A percentile compares a stretch with the other conserved stretches of the same genome.
These are phyloP conservation scores for Mythimna ferrago DNA, from an alignment of 2,888 invertebrate genomes.

Conservation along the genomic window DNA sequence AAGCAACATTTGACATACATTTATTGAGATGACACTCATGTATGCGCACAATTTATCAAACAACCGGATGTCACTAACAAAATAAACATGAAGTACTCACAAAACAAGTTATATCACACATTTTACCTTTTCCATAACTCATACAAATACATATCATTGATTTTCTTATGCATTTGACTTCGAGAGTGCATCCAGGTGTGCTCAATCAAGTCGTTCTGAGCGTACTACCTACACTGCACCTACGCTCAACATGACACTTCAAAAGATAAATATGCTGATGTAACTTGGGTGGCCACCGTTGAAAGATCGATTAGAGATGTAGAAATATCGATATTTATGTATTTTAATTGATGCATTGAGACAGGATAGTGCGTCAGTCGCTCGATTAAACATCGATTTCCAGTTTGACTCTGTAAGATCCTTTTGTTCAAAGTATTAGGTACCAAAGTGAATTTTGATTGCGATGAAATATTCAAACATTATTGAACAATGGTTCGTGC, in stretches of 20 bases:
- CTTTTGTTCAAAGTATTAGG: conserved; percentile 38
- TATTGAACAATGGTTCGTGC: conserved; percentile 24
- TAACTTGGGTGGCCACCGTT: conserved; percentile 54
- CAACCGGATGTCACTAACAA: conserved; percentile 66
- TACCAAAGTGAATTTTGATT: conserved; percentile 58
- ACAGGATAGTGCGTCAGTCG: conserved; percentile 64
- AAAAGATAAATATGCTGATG: conserved; percentile 60
- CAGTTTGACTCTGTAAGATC: conserved; percentile 20
- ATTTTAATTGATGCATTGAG: conserved; percentile 65
- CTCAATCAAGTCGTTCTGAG: conserved; percentile 41
- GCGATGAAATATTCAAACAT: conserved; percentile 66
- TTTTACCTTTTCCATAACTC: conserved; percentile 69
- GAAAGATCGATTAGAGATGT: conserved; percentile 31
- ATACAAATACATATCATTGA: conserved; percentile 74
- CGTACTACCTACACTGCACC: conserved; percentile 36
- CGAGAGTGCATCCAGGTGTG: conserved; percentile 81
- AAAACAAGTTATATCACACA: conserved; percentile 50
- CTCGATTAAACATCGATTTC: conserved; percentile 18
- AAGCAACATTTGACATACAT: conserved; percentile 40
- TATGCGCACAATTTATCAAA: conserved; percentile 58
- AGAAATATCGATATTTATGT: conserved; percentile 56
- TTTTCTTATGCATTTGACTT: conserved; percentile 78
- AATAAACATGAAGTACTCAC: conserved; percentile 66
- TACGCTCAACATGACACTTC: conserved; percentile 37
- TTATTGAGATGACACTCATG: conserved; percentile 48